A percentile compares a stretch with the other conserved stretches of the same genome.
phyloP scores from a whole-genome alignment of 2,797 vertebrate genomes.

The Helicolenus hilgendorfi region DNA sequence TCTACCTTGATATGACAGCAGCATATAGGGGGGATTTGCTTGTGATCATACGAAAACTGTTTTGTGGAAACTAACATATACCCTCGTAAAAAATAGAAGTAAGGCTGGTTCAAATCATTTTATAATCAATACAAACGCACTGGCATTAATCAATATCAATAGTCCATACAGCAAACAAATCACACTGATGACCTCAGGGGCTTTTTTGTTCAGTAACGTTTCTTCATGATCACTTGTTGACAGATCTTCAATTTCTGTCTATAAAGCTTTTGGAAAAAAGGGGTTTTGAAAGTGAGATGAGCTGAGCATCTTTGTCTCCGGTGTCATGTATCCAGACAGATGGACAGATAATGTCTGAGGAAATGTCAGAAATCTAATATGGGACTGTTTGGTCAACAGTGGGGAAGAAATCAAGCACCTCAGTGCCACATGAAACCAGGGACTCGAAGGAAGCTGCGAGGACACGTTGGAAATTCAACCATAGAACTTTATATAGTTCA shows the following conservation, averaged over 20 bases:
- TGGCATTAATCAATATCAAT: not conserved
- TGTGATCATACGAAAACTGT: not conserved
- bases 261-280: not conserved
- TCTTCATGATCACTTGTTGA: constrained; percentile 10
- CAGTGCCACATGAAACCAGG: constrained; percentile 60
- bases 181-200: not conserved
- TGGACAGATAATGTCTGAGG: constrained; percentile 70
- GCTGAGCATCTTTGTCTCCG: constrained; percentile 37
- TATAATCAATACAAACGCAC: not conserved
- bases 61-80: not conserved
- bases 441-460: constrained; percentile 42
- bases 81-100: not conserved
- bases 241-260: constrained; percentile 28
- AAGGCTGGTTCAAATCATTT: not conserved
- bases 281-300: constrained; percentile 27
- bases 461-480: constrained; percentile 53
- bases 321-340: constrained; percentile 72
- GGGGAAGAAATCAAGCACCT: constrained; percentile 79
- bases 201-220: not conserved
- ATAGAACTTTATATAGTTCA: not conserved
- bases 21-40: not conserved
- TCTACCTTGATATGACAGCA: constrained; percentile 6
- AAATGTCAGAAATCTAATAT: constrained; percentile 82
- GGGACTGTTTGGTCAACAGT: constrained; percentile 87
- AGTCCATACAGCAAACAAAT: not conserved